phyloP scores from a whole-genome alignment of 2,888 invertebrate genomes.

The Carterocephalus palaemon region DNA sequence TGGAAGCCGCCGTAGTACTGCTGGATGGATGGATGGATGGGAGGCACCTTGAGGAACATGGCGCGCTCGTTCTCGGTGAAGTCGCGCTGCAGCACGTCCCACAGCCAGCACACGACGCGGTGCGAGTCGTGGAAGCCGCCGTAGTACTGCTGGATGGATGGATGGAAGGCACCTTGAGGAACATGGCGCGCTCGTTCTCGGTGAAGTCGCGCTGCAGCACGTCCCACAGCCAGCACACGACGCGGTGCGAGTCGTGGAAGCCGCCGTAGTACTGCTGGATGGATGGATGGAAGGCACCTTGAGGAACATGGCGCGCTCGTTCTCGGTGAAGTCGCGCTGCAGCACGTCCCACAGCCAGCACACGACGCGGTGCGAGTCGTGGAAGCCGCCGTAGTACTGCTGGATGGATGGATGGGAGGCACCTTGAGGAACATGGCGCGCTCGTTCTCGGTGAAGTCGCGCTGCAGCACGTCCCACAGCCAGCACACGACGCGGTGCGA shows the following conservation, averaged over 20 bases:
- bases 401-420: too few relatives aligned
- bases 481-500: slow-evolving; percentile 98
- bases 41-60: slow-evolving; percentile 91
- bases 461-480: slow-evolving; percentile 98
- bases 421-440: slow-evolving; percentile 96
- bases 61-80: slow-evolving; percentile 94
- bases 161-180: slow-evolving; percentile 86
- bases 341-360: slow-evolving; percentile 99
- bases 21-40: neutral
- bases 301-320: slow-evolving; percentile 95
- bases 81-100: slow-evolving; percentile 98
- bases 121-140: slow-evolving; percentile 99
- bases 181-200: slow-evolving; percentile 93
- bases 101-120: slow-evolving; percentile 98
- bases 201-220: slow-evolving; percentile 96
- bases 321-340: slow-evolving; percentile 94
- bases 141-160: slow-evolving; percentile 86
- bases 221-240: slow-evolving; percentile 99
- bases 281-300: slow-evolving; percentile 80
- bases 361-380: slow-evolving; percentile 97
- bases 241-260: slow-evolving; percentile 98
- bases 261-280: slow-evolving; percentile 96
- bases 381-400: slow-evolving; percentile 99
- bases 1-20: slow-evolving; percentile 99
- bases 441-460: slow-evolving; percentile 96